Base-by-base conservation (phyloP, 2,888 invertebrate genomes). In the Noctuana brunneofusca region DNA sequence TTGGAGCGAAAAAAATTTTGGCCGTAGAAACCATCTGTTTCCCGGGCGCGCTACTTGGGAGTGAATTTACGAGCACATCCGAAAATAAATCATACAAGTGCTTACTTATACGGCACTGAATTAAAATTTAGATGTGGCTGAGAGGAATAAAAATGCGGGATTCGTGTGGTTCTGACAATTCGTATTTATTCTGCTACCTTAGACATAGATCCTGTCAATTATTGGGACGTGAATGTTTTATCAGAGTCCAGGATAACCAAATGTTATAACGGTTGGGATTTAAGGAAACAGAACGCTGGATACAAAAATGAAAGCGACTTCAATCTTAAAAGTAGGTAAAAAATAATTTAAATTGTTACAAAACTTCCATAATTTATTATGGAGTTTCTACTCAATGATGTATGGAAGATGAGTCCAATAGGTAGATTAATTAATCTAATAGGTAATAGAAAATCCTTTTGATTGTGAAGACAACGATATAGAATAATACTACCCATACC, bases 41-140 rank as follows among this genome's bases (percentile, higher is more conserved):
- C 73, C 70, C 70, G 68, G 72, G 71, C 72, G 68, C 65, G 55
- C 49, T 55, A 38, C 55, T 49, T 35, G 27, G 49, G 55, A 41
- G 41, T 56, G 57, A 75, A 79, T 80, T 80, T 79, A 79, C 71
- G 79, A 75, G 68, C 69, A 70, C 78, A 78, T 75, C 74, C 72
- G 72, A 76, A 76, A 80, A 85, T 85, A 84, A 80, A 81, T 81
- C 77, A 84, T 73, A 71, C 67, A 55, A 55, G 55, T 49, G 32
- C 62, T 62, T 55, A 49, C 62, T 55, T 55, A 62, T 55, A 62
- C 55, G 62, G 60, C 24, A 49, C 55, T 55, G 55, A 49, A 62
- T 62, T 62, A 55, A 62, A 62, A 49, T 62, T 54, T 55, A 49
- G 54, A 54, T 46, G 54, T 20, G 32, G 14, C 46, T 46, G 46